Evolutionary conservation across 2,797 vertebrate genomes (phyloP).

Genomic region (Macrochelys suwanniensis): DNA sequence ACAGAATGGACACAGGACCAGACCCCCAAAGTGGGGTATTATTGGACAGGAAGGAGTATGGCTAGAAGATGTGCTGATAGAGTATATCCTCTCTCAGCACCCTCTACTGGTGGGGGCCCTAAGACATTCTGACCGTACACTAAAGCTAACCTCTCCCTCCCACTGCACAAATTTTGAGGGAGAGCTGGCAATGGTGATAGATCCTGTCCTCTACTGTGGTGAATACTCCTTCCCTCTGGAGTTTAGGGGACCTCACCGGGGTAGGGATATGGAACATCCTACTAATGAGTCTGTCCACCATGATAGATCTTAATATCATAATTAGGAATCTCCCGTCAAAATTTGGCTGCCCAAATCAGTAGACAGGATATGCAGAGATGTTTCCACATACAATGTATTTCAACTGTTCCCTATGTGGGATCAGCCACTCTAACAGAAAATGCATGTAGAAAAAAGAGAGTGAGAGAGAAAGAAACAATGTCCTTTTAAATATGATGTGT

Average conservation of each 20-base stretch:
- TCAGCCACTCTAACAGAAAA: background rate
- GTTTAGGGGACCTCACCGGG: background rate
- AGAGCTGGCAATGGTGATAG: background rate
- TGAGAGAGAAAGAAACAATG: background rate
- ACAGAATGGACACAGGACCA: background rate
- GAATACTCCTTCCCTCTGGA: background rate
- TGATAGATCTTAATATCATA: background rate
- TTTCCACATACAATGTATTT: constrained; percentile 34
- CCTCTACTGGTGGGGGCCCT: background rate
- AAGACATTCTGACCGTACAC: background rate
- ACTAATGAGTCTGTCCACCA: background rate
- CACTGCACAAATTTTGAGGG: background rate
- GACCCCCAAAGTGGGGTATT: background rate
- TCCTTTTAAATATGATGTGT: accelerated
- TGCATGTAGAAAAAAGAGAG: background rate
- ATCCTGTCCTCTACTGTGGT: background rate
- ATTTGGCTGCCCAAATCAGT: background rate
- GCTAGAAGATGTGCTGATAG: background rate
- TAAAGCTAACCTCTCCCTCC: background rate
- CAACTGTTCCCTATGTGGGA: background rate
- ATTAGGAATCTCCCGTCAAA: background rate
- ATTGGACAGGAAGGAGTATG: background rate
- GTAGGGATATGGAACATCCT: background rate
- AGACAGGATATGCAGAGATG: background rate
- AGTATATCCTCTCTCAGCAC: background rate